A percentile compares a stretch with the other conserved stretches of the same genome.
These are phyloP conservation scores for Melipona beecheii DNA, from an alignment of 2,888 invertebrate genomes.

Conservation along the genomic window DNA sequence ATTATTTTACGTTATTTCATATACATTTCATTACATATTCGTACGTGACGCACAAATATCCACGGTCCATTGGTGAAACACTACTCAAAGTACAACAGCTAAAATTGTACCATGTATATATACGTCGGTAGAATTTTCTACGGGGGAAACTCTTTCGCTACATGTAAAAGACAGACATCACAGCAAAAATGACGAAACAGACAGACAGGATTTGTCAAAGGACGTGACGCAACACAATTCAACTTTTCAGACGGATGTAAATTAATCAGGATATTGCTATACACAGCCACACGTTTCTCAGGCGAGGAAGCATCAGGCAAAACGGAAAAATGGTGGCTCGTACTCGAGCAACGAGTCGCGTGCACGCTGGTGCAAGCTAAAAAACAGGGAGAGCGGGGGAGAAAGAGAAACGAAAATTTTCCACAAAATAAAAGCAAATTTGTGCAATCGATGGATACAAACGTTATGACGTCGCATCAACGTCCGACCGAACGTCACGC, in stretches of 20 bases:
- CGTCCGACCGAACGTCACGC: constrained; percentile 32
- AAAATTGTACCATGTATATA: neutral
- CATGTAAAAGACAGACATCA: constrained; percentile 9
- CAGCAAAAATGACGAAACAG: neutral
- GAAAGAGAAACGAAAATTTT: neutral
- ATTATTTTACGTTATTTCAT: too few species aligned
- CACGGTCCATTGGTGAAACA: neutral
- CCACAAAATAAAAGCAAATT: constrained; percentile 34
- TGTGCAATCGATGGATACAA: constrained; percentile 45
- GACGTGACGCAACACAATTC: neutral
- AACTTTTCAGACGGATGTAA: constrained; percentile 2
- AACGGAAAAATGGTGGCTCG: constrained; percentile 5
- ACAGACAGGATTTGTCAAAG: neutral
- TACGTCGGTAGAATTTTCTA: constrained; percentile 1
- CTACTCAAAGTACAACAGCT: neutral
- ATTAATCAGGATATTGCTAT: constrained; percentile 16
- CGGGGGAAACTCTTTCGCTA: neutral
- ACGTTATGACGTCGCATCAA: constrained; percentile 38
- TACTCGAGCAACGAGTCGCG: neutral
- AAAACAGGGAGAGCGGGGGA: neutral
- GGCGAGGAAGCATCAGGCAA: constrained; percentile 35
- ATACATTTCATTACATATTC: neutral
- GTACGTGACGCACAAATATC: neutral
- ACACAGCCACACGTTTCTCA: neutral
- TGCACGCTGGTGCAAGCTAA: neutral